Evolutionary conservation across 2,888 invertebrate genomes (phyloP), one percentile per base, ranked within the genome.

Genomic region (Uropetala carovei): DNA sequence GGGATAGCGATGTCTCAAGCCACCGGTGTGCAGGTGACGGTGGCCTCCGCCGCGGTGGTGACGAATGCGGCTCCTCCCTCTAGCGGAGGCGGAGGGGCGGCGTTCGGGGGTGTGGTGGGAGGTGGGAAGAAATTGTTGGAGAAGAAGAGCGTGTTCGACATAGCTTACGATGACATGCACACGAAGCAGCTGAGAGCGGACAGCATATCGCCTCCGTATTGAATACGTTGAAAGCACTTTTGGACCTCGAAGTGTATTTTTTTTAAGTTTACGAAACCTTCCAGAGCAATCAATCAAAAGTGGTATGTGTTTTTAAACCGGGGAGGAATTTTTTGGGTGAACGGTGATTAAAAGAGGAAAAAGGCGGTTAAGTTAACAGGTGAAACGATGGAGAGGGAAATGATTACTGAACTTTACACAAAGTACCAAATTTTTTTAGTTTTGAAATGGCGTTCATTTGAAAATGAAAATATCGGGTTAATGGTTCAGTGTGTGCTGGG

Each of bases 101-200:
- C 96, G 13, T 94, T 94, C 84, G 89, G 89, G 14, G 89, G 89
- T n/a, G 64, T 89, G 64, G 89, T 89, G 3, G 94, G 94, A 7
- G 93, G 94, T 81, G 93, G 95, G 93, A 96, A 96, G 93, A 95
- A 96, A 93, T 94, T 96, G 92, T 94, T 96, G 93, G 98, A 98
- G 94, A 99, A 98, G 95, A 98, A 98, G 94, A 98, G 98, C 94
- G 97, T 99, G 58, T 99, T 99, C 94, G 98, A 98, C 11, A 99
- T 99, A 93, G 98, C 98, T 0, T 99, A 98, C 94, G 98, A 98
- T 94, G 98, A 98, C 94, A 98, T 98, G 94, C 97, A 98, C 93
- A 98, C 98, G 0, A 97, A 97, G 94, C 97, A 98, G 94, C 95
- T 98, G 92, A 95, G 97, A 94, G 97, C 98, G 27, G 98, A 98